Evolutionary conservation across 1,140 invertebrate genomes (phyloP).

Genomic region (Bombus pyrosoma): DNA sequence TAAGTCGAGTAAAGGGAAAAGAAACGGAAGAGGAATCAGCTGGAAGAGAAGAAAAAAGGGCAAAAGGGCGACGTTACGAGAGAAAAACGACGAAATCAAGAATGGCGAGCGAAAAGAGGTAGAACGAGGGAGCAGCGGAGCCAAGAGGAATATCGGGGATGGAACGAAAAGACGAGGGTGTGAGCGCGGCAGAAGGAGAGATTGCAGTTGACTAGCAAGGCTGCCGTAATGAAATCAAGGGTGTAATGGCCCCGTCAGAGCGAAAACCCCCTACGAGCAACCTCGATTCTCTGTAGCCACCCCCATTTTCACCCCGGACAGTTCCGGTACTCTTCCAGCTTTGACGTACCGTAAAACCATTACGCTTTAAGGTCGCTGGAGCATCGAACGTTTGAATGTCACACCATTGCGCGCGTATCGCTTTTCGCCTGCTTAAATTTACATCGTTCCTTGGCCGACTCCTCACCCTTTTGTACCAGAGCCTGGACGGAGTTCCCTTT

Average conservation of each 20-base stretch:
- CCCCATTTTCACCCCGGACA: constrained; percentile 50
- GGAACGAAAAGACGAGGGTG: constrained; percentile 55
- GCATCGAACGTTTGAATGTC: constrained; percentile 69
- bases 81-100: constrained; percentile 9
- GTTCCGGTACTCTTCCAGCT: constrained; percentile 61
- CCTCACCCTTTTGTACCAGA: constrained; percentile 27
- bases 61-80: not conserved
- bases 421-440: constrained; percentile 62
- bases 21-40: not conserved
- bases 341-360: constrained; percentile 76
- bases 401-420: constrained; percentile 54
- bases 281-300: constrained; percentile 64
- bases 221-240: constrained; percentile 78
- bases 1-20: not conserved
- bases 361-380: constrained; percentile 72
- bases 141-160: constrained; percentile 57
- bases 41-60: not conserved
- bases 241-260: constrained; percentile 79
- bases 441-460: constrained; percentile 42
- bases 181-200: constrained; percentile 61
- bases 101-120: not conserved
- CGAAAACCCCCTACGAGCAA: constrained; percentile 70
- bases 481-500: not conserved
- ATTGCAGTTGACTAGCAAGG: constrained; percentile 75
- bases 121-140: constrained; percentile 11